These are phyloP conservation scores for Notospermus geniculatus DNA, from an alignment of 1,140 invertebrate genomes.

Conservation along the genomic window DNA sequence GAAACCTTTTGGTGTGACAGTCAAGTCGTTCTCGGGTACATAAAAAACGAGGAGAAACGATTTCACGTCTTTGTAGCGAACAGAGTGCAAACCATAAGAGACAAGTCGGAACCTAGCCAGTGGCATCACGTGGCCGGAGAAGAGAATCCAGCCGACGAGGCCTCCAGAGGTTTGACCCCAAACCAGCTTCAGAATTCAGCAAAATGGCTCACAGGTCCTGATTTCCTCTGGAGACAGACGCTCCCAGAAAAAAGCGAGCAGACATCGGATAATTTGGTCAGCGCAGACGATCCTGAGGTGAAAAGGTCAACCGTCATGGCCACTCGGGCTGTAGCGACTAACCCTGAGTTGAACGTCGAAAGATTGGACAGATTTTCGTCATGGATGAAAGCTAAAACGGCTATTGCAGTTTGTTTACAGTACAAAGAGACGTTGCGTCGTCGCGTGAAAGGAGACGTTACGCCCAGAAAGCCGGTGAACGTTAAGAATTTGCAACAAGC, in stretches of 20 bases:
- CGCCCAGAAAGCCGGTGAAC: too few relatives aligned
- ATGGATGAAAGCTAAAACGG: constrained; percentile 14
- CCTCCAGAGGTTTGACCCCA: constrained; percentile 10
- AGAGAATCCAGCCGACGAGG: constrained; percentile 11
- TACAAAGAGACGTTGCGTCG: background rate
- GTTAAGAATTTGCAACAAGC: background rate
- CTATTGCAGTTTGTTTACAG: constrained; percentile 6
- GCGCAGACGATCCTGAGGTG: constrained; percentile 3
- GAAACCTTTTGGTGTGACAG: constrained; percentile 7
- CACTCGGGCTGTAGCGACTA: background rate
- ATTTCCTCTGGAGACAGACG: background rate
- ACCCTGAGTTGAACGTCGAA: background rate
- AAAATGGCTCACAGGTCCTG: constrained; percentile 8
- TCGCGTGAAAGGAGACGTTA: background rate
- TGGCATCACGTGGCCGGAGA: constrained; percentile 5
- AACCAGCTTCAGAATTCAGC: too few relatives aligned
- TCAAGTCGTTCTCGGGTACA: constrained; percentile 9
- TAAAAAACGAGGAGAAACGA: background rate
- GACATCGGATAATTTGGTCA: background rate
- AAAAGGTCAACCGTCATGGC: background rate
- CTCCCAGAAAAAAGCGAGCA: background rate
- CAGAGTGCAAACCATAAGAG: constrained; percentile 2
- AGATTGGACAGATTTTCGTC: constrained; percentile 14
- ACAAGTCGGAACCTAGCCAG: background rate
- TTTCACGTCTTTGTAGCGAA: constrained; percentile 10